Evolutionary conservation across 2,888 invertebrate genomes (phyloP), one percentile per base, ranked within the genome.

Genomic region (Ethmia dodecea): DNA sequence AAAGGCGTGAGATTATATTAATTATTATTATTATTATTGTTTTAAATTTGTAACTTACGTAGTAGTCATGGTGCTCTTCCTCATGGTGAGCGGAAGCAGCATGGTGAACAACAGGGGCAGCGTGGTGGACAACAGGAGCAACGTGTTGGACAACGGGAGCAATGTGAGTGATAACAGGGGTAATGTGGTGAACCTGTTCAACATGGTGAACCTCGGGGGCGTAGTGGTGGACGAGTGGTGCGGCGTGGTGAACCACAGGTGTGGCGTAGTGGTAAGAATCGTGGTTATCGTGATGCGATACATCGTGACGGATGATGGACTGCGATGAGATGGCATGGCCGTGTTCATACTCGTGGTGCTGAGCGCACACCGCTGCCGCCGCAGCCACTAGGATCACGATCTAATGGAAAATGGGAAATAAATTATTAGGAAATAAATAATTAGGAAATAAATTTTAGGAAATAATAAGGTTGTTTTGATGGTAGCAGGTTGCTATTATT

Each of bases 51-150:
- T n/a, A n/a, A n/a, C 45, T 30, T 35, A 47, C 46, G 15, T 57
- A 42, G n/a, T 22, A 3, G 2, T 22, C 22, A 1, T 22, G 22
- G 31, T 60, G 46, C n/a, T n/a, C n/a, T 6, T 60, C 47, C 13
- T 57, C 47, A n/a, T 56, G 48, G 9, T 22, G 22, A 22, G 22
- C 43, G 3, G 70, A 60, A 12, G 61, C 52, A 3, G 62, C 44
- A 18, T 64, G 69, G n/a, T 64, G 63, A 0, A 61, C 45, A 0
- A 69, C 37, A 0, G 68, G 65, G 9, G 57, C 55, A 5, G 56
- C 48, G 9, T 69, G 52, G 13, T 60, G 52, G n/a, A 59, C 33
- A 13, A 47, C 35, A 8, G 42, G 30, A n/a, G 40, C 24, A 0
- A 41, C 44, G 14, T 52, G 52, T 8, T 22, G 22, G 16, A 35